Percentiles rank a stretch among this genome's conserved stretches.
These are phyloP conservation scores for Trypoxylon attenuatum DNA, from an alignment of 2,888 invertebrate genomes.

Conservation along the genomic window DNA sequence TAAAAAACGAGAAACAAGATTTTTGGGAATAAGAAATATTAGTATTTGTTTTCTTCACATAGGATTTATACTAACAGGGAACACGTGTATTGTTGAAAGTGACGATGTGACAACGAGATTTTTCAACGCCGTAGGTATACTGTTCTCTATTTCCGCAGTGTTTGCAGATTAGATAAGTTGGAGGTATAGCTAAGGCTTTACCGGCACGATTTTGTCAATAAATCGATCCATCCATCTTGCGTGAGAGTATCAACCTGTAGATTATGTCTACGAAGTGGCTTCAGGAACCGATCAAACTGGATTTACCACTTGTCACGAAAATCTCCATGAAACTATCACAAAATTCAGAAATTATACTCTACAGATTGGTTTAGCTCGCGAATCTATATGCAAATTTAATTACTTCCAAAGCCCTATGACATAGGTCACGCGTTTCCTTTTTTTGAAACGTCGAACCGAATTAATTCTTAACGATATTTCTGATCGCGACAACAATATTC, in stretches of 20 bases:
- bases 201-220: constrained; percentile 46
- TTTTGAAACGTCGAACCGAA: too few species aligned
- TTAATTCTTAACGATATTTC: too few species aligned
- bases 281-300: constrained; percentile 6
- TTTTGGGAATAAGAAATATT: too few species aligned
- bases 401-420: too few species aligned
- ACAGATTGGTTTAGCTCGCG: not conserved
- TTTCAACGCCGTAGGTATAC: not conserved
- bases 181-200: constrained; percentile 44
- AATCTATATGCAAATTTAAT: too few species aligned
- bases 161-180: constrained; percentile 37
- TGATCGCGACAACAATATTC: too few species aligned
- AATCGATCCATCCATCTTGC: constrained; percentile 46
- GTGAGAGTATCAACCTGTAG: constrained; percentile 25
- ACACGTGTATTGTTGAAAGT: constrained; percentile 21
- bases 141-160: constrained; percentile 19
- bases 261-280: constrained; percentile 11
- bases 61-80: not conserved
- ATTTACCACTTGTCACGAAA: constrained; percentile 10
- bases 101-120: not conserved
- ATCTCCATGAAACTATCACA: constrained; percentile 12
- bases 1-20: too few species aligned
- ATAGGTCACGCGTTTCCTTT: too few species aligned
- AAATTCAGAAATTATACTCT: not conserved
- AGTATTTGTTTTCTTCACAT: not conserved